These are phyloP conservation scores for Coryphaenoides rupestris DNA, from an alignment of 2,113 vertebrate species.

Conservation along the genomic window DNA sequence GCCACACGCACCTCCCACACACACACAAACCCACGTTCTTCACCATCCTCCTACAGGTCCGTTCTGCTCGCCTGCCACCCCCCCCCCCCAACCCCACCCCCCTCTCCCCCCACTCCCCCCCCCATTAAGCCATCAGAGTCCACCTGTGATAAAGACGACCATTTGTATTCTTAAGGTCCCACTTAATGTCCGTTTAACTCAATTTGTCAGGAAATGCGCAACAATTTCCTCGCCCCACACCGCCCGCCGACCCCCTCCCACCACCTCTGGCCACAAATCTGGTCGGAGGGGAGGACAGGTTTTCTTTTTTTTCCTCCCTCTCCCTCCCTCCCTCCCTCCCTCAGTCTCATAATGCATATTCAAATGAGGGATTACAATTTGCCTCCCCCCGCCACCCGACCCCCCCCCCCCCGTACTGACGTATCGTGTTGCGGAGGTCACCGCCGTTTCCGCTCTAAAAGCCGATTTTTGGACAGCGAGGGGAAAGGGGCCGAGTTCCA, in stretches of 20 bases:
- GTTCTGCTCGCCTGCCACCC: conserved; percentile 13
- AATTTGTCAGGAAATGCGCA: conserved; percentile 99
- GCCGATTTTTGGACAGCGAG: conserved; percentile 64
- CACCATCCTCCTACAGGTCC: no score
- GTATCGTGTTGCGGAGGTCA: conserved; percentile 54
- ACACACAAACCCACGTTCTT: no score
- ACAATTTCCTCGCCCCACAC: conserved; percentile 88
- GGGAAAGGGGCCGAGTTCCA: no score
- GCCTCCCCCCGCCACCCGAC: no score
- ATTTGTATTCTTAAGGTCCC: conserved; percentile 99
- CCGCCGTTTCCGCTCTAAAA: conserved; percentile 58
- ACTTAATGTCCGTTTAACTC: conserved; percentile 99
- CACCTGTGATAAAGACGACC: conserved; percentile 99
- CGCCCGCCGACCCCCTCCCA: neutral
- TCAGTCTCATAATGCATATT: conserved; percentile 76
- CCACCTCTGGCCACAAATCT: conserved; percentile 86
- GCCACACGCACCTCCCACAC: no score
- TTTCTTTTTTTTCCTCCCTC: neutral
- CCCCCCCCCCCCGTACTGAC: conserved; percentile 50
- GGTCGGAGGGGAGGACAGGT: conserved; percentile 72
- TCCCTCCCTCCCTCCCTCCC: no score
- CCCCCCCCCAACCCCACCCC: no score
- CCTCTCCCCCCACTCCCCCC: conserved; percentile 74
- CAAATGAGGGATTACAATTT: conserved; percentile 83
- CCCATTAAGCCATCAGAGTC: conserved; percentile 98